phyloP scores from a whole-genome alignment of 1,140 invertebrate species.

The Anastatus disparis region DNA sequence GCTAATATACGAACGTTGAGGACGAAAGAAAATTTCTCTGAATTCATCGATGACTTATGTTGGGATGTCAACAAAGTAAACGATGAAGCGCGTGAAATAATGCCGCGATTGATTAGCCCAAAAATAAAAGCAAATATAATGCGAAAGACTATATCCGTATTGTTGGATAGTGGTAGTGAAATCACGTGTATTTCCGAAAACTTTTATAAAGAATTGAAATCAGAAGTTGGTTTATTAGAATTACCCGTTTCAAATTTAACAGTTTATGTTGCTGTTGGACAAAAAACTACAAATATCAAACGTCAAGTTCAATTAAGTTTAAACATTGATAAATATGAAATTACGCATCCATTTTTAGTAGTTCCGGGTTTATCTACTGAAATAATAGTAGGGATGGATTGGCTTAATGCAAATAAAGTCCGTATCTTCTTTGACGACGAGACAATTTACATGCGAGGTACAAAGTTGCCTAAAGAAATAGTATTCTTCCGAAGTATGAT shows the following conservation, averaged over 20 bases:
- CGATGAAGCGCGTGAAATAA: too few species aligned
- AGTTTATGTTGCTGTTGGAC: background rate
- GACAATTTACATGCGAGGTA: too few species aligned
- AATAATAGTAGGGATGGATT: background rate
- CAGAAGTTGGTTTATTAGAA: background rate
- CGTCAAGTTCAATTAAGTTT: background rate
- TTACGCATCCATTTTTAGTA: background rate
- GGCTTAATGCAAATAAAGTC: too few species aligned
- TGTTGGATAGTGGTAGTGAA: background rate
- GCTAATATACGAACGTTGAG: too few species aligned
- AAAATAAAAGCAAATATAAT: too few species aligned
- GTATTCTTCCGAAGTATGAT: too few species aligned
- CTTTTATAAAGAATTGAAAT: slow-evolving; percentile 1
- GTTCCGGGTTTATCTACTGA: background rate
- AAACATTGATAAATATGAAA: background rate
- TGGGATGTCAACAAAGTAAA: background rate
- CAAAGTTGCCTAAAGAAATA: too few species aligned
- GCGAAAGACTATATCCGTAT: too few species aligned
- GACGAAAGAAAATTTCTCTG: background rate
- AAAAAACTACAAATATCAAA: background rate
- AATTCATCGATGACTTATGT: background rate
- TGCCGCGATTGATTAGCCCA: too few species aligned
- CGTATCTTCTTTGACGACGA: too few species aligned
- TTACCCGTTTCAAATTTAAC: background rate
- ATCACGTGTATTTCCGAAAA: background rate